Evolutionary conservation across 2,888 invertebrate genomes (phyloP).

Genomic region (Plemyria rubiginata): DNA sequence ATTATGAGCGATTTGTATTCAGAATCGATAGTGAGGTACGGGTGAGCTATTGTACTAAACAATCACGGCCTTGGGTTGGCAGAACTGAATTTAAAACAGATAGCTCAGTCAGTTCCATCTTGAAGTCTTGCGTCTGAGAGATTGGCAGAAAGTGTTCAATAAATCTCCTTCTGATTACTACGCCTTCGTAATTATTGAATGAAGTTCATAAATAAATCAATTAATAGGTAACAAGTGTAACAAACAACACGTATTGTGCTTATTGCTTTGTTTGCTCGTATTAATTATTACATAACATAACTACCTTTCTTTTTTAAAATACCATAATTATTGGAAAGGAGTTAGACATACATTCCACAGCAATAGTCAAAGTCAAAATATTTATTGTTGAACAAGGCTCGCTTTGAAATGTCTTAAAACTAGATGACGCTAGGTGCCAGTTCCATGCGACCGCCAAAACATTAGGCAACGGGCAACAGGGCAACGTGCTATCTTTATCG

Average conservation of each 20-base stretch:
- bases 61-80: slow-evolving; percentile 49
- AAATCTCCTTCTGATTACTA: no score
- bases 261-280: neutral
- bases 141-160: neutral
- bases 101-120: slow-evolving; percentile 13
- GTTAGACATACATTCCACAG: no score
- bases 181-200: neutral
- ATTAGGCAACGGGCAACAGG: no score
- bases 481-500: no score
- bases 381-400: no score
- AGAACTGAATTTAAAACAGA: slow-evolving; percentile 37
- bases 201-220: neutral
- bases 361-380: no score
- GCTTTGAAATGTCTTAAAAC: no score
- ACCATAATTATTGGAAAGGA: no score
- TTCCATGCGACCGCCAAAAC: no score
- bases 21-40: slow-evolving; percentile 44
- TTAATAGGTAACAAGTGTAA: neutral
- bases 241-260: neutral
- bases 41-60: slow-evolving; percentile 50
- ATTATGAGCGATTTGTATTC: slow-evolving; percentile 63
- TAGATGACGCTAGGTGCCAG: no score
- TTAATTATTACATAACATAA: neutral
- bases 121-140: neutral
- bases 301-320: neutral